Conservation (phyloP, 2,113 vertebrate genomes). For the Xenopus tropicalis region DNA sequence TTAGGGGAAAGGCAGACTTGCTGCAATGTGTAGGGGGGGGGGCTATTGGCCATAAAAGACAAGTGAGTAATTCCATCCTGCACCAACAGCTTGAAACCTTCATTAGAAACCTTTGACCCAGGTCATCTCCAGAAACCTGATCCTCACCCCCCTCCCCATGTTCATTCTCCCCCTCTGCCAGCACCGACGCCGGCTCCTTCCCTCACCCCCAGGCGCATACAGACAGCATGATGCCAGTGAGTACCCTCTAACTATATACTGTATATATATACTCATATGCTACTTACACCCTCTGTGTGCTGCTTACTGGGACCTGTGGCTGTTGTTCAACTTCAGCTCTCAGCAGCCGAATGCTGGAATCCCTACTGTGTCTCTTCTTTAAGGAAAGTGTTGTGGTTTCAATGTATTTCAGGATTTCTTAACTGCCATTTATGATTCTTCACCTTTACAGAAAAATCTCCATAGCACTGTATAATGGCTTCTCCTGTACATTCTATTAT, state of each 20-base stretch:
- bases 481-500: too few species aligned
- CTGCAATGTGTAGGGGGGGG: neutral
- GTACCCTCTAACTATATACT: conserved; percentile 43
- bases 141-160: neutral
- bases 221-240: conserved; percentile 95
- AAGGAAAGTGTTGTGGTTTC: too few species aligned
- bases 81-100: conserved; percentile 50
- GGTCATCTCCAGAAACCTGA: conserved; percentile 21
- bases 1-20: neutral
- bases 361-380: too few species aligned
- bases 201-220: conserved; percentile 77
- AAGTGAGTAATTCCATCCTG: neutral
- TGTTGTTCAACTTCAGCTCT: too few species aligned
- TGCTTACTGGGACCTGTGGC: too few species aligned
- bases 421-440: too few species aligned
- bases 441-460: too few species aligned
- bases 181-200: conserved; percentile 28
- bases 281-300: too few species aligned
- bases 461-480: too few species aligned
- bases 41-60: neutral
- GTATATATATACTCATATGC: too few species aligned
- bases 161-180: neutral
- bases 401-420: too few species aligned
- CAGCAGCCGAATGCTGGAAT: too few species aligned
- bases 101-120: neutral